These are phyloP conservation scores for Formica exsecta DNA, from an alignment of 1,140 invertebrate species.

Conservation along the genomic window DNA sequence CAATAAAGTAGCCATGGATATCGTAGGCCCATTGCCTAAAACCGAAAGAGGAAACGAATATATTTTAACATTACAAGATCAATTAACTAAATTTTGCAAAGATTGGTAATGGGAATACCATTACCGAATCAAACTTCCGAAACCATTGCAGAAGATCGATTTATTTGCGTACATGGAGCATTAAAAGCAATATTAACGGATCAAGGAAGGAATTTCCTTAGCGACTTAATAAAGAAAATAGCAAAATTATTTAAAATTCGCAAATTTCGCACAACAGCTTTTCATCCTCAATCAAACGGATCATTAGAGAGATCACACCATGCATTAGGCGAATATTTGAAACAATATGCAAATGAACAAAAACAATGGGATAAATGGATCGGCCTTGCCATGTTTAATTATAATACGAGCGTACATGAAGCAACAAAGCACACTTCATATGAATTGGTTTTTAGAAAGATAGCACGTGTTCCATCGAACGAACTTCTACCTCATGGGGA, in stretches of 20 bases:
- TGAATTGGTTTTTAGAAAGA: neutral
- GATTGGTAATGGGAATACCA: constrained; percentile 10
- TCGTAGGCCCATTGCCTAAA: constrained; percentile 37
- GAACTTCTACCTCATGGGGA: too few species aligned
- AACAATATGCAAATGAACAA: too few species aligned
- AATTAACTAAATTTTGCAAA: constrained; percentile 54
- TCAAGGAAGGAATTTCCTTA: neutral
- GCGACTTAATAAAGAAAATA: neutral
- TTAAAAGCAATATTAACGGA: constrained; percentile 28
- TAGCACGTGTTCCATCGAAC: neutral
- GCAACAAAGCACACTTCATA: neutral
- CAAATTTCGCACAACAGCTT: neutral
- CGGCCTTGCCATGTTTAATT: too few species aligned
- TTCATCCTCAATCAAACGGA: constrained; percentile 24
- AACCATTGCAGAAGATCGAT: constrained; percentile 45
- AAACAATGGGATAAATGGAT: too few species aligned
- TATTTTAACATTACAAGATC: constrained; percentile 69
- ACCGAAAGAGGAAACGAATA: constrained; percentile 33
- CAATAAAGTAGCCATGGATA: constrained; percentile 16
- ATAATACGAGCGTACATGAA: neutral
- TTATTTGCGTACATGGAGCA: constrained; percentile 6
- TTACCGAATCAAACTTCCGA: neutral
- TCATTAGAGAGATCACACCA: constrained; percentile 28
- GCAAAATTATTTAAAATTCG: neutral
- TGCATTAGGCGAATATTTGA: neutral